Evolutionary conservation across 2,113 vertebrate genomes (phyloP), one percentile per base, ranked within the genome.

Genomic region (Phalacrocorax carbo): DNA sequence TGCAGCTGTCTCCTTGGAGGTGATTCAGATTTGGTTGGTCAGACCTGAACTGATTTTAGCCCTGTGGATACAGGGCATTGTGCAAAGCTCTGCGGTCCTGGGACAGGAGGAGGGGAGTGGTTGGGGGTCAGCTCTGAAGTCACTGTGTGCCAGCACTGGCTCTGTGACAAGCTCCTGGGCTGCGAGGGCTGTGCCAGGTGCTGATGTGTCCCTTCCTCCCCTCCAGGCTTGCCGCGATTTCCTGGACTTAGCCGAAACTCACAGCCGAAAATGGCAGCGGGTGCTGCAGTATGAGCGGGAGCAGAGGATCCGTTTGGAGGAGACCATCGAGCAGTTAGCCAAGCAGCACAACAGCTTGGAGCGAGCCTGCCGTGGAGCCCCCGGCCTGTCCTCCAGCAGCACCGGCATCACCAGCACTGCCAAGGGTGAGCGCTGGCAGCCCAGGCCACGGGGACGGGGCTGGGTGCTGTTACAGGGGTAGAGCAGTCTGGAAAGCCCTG

Each of bases 261-360:
- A 99, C 98, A 99, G 99, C 94, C 98, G 99, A 70, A 98, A 98
- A 98, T 99, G 99, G 99, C 99, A 99, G 97, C 99, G 99, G 22
- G 99, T 98, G 1, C 98, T 99, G 95, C 99, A 99, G 97, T 98
- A 99, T 98, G 99, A 99, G 98, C 98, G 99, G 44, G 99, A 99
- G 97, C 99, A 99, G 97, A 98, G 99, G 4, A 97, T 98, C 87
- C 99, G 99, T 70, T 98, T 99, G 97, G 99, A 99, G 96, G 99
- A 99, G 96, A 99, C 99, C 95, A 99, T 99, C 23, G 99, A 99
- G 97, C 99, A 99, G 98, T 66, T 99, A 95, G 99, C 99, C 97
- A 99, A 99, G 95, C 99, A 99, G 97, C 99, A 99, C 98, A 99
- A 99, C 98, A 99, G 98, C 98, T 98, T 99, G 94, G 99, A 99